Evolutionary conservation across 2,888 invertebrate genomes (phyloP), one percentile per base, ranked within the genome.

Genomic region (Lottia gigantea): DNA sequence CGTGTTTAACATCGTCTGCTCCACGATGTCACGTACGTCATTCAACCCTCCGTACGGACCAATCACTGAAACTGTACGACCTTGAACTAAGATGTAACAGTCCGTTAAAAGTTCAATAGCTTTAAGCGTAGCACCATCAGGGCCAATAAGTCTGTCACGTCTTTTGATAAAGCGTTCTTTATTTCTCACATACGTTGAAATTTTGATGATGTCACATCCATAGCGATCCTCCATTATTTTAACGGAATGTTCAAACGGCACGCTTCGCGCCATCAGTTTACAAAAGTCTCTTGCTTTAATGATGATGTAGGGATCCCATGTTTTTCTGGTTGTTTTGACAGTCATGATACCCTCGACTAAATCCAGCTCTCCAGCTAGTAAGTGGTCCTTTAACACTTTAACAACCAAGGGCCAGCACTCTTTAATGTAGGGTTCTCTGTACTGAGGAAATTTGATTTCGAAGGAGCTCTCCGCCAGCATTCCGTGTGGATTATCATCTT

Each of bases 261-360:
- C 98, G 88, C 97, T 97, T 79, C 99, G 91, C 0, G 98, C 95
- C 82, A 99, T 89, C 2, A 99, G 90, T 88, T 97, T 98, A 82
- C 99, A 95, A 90, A 98, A 92, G 88, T 99, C 99, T 74, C 98
- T 91, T 0, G 97, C 96, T 90, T 98, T 98, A 45, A 99, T 91
- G 63, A 99, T 95, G 68, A 97, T 94, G 81, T 94, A 98, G 0
- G 99, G 99, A 90, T 99, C 99, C 96, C 96, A 99, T 0, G 98
- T 98, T 91, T 98, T 97, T 15, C 90, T 80, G 0, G 97, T 97
- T 0, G 99, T 99, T 88, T 91, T 92, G 0, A 99, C 99, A 0
- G 93, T 93, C 94, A 99, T 95, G 82, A 95, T 96, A 62, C 98
- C 93, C 91, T 98, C 97, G 7, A 97, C 91, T 2, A 97, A 90